Conservation (phyloP, 2,113 vertebrate species). For the Acanthisitta chloris region DNA sequence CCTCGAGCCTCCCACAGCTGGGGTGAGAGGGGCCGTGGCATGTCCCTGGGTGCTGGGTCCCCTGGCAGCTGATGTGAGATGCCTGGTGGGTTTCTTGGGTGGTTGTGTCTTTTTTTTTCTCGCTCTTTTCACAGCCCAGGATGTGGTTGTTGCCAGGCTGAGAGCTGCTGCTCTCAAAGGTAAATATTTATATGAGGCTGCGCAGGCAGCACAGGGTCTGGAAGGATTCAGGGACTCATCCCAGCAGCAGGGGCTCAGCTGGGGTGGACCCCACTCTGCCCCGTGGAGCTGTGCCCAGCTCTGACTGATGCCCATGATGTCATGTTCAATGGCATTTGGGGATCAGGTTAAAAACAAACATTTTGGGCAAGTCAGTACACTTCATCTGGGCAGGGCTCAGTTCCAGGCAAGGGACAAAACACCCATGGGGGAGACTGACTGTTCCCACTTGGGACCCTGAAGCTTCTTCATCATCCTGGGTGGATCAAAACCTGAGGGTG, state of each 20-base stretch:
- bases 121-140: background rate
- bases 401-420: rapidly evolving
- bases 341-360: background rate
- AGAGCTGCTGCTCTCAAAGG: conserved; percentile 46
- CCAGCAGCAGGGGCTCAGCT: rapidly evolving
- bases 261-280: background rate
- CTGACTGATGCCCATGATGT: rapidly evolving
- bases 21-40: background rate
- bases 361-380: background rate
- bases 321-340: rapidly evolving
- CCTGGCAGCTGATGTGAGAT: background rate
- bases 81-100: background rate
- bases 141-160: conserved; percentile 53
- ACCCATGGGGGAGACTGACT: rapidly evolving
- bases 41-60: background rate
- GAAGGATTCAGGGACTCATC: conserved; percentile 6
- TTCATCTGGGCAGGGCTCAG: background rate
- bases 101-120: background rate
- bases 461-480: background rate
- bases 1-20: background rate
- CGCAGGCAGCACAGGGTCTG: background rate
- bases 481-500: background rate
- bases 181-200: conserved; percentile 61
- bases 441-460: background rate
- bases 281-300: rapidly evolving